Base-by-base conservation (phyloP, 2,888 invertebrate genomes). In the Sinotaia quadrata region DNA sequence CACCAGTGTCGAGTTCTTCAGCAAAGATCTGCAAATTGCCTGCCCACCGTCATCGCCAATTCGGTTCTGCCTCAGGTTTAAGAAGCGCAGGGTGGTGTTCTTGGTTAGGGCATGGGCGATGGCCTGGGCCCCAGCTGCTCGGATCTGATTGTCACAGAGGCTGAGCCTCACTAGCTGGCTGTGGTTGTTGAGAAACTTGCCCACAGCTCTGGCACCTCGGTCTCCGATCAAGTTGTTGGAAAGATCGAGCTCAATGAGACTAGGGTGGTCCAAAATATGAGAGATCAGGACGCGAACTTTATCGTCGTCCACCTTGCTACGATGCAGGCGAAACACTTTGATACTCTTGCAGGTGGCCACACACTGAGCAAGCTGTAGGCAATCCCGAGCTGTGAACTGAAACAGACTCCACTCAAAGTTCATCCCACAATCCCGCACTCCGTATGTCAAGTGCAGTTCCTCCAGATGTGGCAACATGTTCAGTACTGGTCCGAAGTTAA, bases 321-420 rank as follows among this genome's bases (percentile, higher is more conserved):
- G 76, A 71, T 85, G 84, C 24, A 88, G 78, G 12, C 79, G 73
- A 56, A 88, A 85, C 7, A 84, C 83, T 70, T 81, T 82, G 18
- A 88, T 80, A n/a, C 77, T 78, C 75, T 85, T 86, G 68, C 82
- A 83, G 34, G 76, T 75, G 27, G 87, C 85, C n/a, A 88, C 79
- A 77, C 85, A 84, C 75, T 87, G 86, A 24, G 88, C 82, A 51
- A 89, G 76, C 69, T 84, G 84, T 51, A 86, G 77, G 71, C 88
- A 88, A 80, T 89, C 89, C 68, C 84, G 75, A 27, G 86, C 84
- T 36, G 88, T 89, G 75, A 89, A 88, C 75, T 88, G 85, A 73
- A 88, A 89, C 57, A 89, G 74, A 68, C 82, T 85, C 89, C 89
- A 89, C 68, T 88, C 88, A 81, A 89, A 89, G 77, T 89, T 89